These are phyloP conservation scores for Euura lappo DNA, from an alignment of 1,140 invertebrate genomes.

Conservation along the genomic window DNA sequence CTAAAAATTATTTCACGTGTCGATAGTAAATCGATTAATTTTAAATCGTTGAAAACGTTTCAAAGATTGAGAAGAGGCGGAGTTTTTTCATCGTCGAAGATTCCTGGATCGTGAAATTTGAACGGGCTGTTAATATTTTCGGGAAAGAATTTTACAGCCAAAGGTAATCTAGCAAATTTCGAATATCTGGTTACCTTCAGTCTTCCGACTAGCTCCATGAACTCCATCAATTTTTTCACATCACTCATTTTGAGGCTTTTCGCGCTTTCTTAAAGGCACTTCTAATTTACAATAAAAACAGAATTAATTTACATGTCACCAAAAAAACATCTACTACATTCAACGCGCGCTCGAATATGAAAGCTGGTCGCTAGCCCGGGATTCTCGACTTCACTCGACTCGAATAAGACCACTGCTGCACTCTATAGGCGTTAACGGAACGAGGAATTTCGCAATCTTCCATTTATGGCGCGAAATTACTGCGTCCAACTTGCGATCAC, in stretches of 20 bases:
- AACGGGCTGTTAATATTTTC: too few species aligned
- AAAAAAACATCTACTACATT: too few species aligned
- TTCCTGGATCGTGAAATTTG: too few species aligned
- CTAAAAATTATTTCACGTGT: too few species aligned
- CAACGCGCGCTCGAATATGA: too few species aligned
- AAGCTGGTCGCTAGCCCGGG: background rate
- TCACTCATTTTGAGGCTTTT: slow-evolving; percentile 23
- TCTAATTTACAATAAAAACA: background rate
- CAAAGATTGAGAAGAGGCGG: too few species aligned
- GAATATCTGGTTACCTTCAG: slow-evolving; percentile 58
- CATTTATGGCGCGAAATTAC: background rate
- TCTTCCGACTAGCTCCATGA: slow-evolving; percentile 66
- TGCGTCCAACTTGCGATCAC: too few species aligned
- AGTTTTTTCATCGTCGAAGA: too few species aligned
- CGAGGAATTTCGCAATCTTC: background rate
- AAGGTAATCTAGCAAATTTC: too few species aligned
- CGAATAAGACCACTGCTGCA: background rate
- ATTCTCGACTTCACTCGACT: background rate
- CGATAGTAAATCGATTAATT: background rate
- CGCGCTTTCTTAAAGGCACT: background rate
- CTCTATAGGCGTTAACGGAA: background rate
- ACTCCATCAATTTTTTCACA: slow-evolving; percentile 58
- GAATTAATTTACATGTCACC: too few species aligned
- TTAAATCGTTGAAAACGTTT: slow-evolving; percentile 20
- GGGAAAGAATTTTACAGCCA: too few species aligned